phyloP scores from a whole-genome alignment of 1,140 invertebrate species.

The Berghia stephanieae region DNA sequence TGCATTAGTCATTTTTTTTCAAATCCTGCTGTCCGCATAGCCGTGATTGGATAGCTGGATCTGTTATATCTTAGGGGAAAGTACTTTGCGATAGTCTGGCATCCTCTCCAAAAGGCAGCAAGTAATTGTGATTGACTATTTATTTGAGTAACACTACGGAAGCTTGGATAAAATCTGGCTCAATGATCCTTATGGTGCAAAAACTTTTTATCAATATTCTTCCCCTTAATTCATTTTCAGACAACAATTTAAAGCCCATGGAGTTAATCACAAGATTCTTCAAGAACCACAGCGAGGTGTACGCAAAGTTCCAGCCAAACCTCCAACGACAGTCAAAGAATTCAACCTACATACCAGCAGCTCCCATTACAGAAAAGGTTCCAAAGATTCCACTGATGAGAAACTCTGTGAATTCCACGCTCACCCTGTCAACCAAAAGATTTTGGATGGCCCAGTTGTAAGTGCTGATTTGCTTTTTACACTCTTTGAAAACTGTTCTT shows the following conservation, averaged over 20 bases:
- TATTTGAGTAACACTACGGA: background rate
- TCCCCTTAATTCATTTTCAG: slow-evolving; percentile 43
- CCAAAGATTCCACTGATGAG: no score
- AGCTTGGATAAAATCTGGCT: background rate
- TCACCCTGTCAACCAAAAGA: slow-evolving; percentile 57
- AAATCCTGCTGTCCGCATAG: no score
- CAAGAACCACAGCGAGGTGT: slow-evolving; percentile 45
- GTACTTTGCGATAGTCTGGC: no score
- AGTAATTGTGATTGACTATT: background rate
- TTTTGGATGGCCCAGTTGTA: slow-evolving; percentile 60
- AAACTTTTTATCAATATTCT: background rate
- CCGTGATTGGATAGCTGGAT: no score
- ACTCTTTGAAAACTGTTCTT: no score
- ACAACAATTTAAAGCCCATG: slow-evolving; percentile 62
- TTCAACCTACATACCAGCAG: slow-evolving; percentile 49
- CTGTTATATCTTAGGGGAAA: no score
- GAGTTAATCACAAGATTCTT: slow-evolving; percentile 59
- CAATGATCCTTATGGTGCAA: background rate
- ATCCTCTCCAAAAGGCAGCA: background rate
- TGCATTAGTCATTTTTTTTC: no score
- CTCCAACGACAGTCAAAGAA: slow-evolving; percentile 49
- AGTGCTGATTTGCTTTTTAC: slow-evolving; percentile 16
- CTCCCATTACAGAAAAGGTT: slow-evolving; percentile 26
- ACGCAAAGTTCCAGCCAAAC: slow-evolving; percentile 50
- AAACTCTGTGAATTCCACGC: slow-evolving; percentile 61